Conservation (phyloP, 2,888 invertebrate genomes). For the Tinea trinotella region DNA sequence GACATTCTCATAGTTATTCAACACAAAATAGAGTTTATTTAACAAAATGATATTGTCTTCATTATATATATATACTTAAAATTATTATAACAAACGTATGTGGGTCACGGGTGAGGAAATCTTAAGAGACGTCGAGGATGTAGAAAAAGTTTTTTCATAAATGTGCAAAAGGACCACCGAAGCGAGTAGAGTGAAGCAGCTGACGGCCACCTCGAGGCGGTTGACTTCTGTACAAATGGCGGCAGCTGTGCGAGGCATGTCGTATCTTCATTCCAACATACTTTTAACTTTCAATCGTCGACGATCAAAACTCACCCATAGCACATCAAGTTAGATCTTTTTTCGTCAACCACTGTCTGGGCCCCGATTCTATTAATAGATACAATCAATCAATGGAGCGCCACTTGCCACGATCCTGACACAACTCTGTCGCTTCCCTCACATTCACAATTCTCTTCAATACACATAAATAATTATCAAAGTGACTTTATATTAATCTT, state of each 20-base stretch:
- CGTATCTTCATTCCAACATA: conserved; percentile 5
- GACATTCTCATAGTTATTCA: no score
- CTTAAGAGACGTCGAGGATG: conserved; percentile 50
- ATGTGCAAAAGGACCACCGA: conserved; percentile 48
- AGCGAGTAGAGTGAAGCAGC: conserved; percentile 47
- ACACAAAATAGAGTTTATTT: no score
- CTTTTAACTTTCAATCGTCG: conserved; percentile 3
- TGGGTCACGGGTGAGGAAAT: conserved; percentile 19
- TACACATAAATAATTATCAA: no score
- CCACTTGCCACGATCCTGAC: no score
- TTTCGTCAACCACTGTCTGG: no score
- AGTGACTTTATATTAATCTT: no score
- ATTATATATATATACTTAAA: no score
- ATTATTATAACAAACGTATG: neutral
- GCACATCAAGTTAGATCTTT: neutral
- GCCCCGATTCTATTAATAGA: no score
- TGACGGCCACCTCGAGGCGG: conserved; percentile 57
- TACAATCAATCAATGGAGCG: no score
- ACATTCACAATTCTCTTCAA: no score
- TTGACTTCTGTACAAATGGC: conserved; percentile 14
- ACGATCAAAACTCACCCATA: neutral
- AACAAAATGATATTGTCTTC: no score
- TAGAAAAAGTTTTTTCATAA: conserved; percentile 67
- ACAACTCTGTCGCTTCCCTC: no score
- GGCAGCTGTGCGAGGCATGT: conserved; percentile 1